Percentiles rank a stretch among this genome's conserved stretches.
phyloP scores from a whole-genome alignment of 2,888 invertebrate genomes.

The Tipula vernalis region DNA sequence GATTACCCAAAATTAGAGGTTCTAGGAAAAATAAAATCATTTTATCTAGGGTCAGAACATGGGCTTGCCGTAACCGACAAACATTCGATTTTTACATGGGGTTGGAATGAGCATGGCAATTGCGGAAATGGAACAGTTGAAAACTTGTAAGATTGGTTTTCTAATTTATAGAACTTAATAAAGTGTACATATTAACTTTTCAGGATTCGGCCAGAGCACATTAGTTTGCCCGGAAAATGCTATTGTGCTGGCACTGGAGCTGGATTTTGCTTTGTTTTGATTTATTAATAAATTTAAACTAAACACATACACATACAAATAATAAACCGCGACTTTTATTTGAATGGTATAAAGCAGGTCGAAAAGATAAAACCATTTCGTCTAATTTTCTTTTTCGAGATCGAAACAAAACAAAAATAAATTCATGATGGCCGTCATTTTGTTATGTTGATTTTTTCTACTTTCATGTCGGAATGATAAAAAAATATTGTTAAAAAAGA shows the following conservation, averaged over 20 bases:
- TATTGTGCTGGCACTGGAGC: constrained; percentile 29
- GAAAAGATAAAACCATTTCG: background rate
- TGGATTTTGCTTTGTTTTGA: constrained; percentile 31
- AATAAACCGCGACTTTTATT: background rate
- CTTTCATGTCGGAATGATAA: background rate
- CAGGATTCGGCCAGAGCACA: constrained; percentile 25
- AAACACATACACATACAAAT: background rate
- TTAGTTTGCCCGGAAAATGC: constrained; percentile 25
- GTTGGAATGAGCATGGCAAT: constrained; percentile 85
- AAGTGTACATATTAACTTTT: no score
- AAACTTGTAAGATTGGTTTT: constrained; percentile 27
- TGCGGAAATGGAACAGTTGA: constrained; percentile 51
- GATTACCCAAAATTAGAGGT: constrained; percentile 25
- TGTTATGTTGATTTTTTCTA: constrained; percentile 10
- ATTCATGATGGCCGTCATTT: constrained; percentile 5
- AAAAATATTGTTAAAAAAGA: background rate
- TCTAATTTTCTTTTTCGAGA: constrained; percentile 6
- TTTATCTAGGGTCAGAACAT: constrained; percentile 61
- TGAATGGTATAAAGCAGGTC: background rate
- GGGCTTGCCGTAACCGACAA: constrained; percentile 53
- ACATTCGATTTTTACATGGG: constrained; percentile 62
- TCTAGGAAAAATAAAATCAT: constrained; percentile 15
- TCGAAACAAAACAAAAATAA: constrained; percentile 5
- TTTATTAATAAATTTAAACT: background rate
- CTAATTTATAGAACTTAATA: background rate